Percentiles rank a stretch among this genome's conserved stretches.
These are phyloP conservation scores for Agelastica alni DNA, from an alignment of 2,888 invertebrate genomes.

Conservation along the genomic window DNA sequence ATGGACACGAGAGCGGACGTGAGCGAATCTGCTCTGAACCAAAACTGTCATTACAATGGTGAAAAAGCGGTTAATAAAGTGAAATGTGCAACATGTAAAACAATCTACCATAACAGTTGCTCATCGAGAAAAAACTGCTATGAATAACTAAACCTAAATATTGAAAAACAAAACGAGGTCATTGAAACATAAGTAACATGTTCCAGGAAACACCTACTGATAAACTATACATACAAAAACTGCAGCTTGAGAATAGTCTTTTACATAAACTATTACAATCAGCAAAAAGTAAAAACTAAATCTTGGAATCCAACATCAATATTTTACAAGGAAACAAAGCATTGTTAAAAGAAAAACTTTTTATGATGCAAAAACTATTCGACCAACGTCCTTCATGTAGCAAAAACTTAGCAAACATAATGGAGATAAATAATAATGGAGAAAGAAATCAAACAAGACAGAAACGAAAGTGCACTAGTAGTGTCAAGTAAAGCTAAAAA, in stretches of 20 bases:
- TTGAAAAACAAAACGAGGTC: slow-evolving; percentile 7
- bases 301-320: no score
- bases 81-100: slow-evolving; percentile 7
- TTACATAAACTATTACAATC: slow-evolving; percentile 8
- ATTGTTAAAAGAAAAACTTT: no score
- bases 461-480: neutral
- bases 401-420: slow-evolving; percentile 3
- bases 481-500: no score
- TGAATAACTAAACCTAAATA: slow-evolving; percentile 6
- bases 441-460: neutral
- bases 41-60: slow-evolving; percentile 5
- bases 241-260: no score
- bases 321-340: no score
- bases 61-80: slow-evolving; percentile 1
- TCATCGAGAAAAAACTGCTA: slow-evolving; percentile 9
- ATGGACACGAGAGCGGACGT: slow-evolving; percentile 7
- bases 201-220: no score
- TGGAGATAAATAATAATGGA: slow-evolving; percentile 3
- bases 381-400: slow-evolving; percentile 3
- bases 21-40: no score
- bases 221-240: no score
- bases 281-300: no score
- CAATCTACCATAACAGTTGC: slow-evolving; percentile 8
- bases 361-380: no score
- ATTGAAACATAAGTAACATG: no score